These are phyloP conservation scores for Ypsolopha scabrella DNA, from an alignment of 2,888 invertebrate genomes.

Conservation along the genomic window DNA sequence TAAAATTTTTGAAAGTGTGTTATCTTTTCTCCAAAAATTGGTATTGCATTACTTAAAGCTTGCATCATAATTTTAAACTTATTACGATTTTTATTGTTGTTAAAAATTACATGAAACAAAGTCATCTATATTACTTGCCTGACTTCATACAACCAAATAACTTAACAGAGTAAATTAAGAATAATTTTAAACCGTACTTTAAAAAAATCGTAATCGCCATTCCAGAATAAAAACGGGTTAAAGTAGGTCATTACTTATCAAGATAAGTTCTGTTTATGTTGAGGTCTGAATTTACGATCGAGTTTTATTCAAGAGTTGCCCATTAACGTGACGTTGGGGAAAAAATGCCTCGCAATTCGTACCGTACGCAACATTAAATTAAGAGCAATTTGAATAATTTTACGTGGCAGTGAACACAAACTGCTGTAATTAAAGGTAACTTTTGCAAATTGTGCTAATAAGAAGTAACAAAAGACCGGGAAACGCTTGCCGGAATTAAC, in stretches of 20 bases:
- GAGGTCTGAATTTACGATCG: slow-evolving; percentile 42
- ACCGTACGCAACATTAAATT: slow-evolving; percentile 54
- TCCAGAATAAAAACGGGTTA: slow-evolving; percentile 28
- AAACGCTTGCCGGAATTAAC: neutral
- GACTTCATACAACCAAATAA: neutral
- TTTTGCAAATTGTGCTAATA: slow-evolving; percentile 34
- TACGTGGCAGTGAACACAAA: slow-evolving; percentile 56
- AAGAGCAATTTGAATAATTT: slow-evolving; percentile 60
- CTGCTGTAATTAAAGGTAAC: slow-evolving; percentile 50
- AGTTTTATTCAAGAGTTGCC: slow-evolving; percentile 51
- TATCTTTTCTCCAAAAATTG: too few relatives aligned
- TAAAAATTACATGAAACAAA: too few relatives aligned
- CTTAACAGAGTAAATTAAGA: neutral
- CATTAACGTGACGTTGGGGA: slow-evolving; percentile 47
- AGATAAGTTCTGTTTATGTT: slow-evolving; percentile 56
- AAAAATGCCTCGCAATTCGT: slow-evolving; percentile 49
- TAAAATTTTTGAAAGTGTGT: too few relatives aligned
- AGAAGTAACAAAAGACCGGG: slow-evolving; percentile 20
- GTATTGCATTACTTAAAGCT: too few relatives aligned
- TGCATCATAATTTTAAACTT: too few relatives aligned
- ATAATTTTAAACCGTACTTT: neutral
- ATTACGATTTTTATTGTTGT: too few relatives aligned
- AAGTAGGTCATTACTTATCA: slow-evolving; percentile 35
- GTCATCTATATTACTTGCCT: too few relatives aligned
- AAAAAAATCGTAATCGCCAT: neutral